These are phyloP conservation scores for Hyposmocoma kahamanoa DNA, from an alignment of 1,140 invertebrate species.

Conservation along the genomic window DNA sequence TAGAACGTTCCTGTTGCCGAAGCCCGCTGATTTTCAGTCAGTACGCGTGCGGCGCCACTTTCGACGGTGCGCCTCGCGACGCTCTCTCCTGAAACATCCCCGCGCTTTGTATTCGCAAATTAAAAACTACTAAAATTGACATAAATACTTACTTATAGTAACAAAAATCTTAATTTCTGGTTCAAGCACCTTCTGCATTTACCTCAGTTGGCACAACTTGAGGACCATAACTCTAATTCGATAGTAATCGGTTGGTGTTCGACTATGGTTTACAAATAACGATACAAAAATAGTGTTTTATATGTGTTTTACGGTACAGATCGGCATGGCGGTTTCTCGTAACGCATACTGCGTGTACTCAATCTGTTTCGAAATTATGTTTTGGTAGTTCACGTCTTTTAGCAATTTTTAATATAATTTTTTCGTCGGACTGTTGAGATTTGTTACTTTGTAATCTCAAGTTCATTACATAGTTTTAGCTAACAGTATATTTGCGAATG, in stretches of 20 bases:
- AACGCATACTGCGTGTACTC: constrained; percentile 28
- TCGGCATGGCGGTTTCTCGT: constrained; percentile 32
- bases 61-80: constrained; percentile 56
- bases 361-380: too few species aligned
- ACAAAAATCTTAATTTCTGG: background rate
- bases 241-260: constrained; percentile 12
- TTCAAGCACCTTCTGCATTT: background rate
- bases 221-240: background rate
- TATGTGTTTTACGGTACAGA: constrained; percentile 42
- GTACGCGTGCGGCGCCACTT: constrained; percentile 63
- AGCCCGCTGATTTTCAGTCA: constrained; percentile 46
- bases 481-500: too few species aligned
- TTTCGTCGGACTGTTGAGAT: too few species aligned
- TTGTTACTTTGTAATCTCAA: too few species aligned
- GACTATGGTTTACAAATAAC: constrained; percentile 32
- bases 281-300: constrained; percentile 53
- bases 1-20: constrained; percentile 37
- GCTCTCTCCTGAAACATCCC: constrained; percentile 32
- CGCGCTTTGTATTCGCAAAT: constrained; percentile 21
- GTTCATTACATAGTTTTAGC: too few species aligned
- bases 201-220: background rate
- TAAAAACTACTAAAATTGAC: background rate
- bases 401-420: background rate
- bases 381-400: too few species aligned
- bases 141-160: background rate